Percentiles rank a stretch among this genome's conserved stretches.
These are phyloP conservation scores for Mungos mungo DNA, from an alignment of 2,113 vertebrate genomes.

Conservation along the genomic window DNA sequence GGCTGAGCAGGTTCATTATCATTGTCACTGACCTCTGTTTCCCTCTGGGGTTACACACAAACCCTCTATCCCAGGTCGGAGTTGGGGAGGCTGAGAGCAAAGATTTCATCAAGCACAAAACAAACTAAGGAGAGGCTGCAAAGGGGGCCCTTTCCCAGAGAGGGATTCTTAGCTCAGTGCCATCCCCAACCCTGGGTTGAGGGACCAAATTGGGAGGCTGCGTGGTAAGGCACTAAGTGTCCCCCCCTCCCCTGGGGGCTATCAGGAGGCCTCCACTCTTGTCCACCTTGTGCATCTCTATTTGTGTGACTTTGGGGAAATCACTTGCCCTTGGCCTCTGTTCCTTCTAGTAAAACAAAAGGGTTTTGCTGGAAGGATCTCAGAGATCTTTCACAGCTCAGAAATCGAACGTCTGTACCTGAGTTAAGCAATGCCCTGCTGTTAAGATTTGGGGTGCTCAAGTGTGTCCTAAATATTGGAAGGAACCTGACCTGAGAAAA, in stretches of 20 bases:
- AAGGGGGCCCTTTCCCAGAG: background rate
- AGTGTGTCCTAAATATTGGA: background rate
- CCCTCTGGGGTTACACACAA: background rate
- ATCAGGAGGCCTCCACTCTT: background rate
- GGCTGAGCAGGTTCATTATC: background rate
- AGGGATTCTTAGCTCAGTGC: background rate
- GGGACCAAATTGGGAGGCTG: background rate
- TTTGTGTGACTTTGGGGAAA: background rate
- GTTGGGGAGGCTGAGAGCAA: background rate
- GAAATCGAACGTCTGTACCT: background rate
- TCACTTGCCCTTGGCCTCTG: background rate
- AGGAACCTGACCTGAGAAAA: background rate
- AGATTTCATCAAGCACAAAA: background rate
- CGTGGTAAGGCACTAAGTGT: rapidly evolving
- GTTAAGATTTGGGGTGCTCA: background rate
- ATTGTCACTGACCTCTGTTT: background rate
- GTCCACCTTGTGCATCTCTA: background rate
- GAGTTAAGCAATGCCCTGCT: background rate
- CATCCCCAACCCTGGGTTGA: background rate
- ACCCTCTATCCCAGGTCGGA: background rate
- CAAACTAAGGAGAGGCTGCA: background rate
- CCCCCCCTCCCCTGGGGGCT: too few species aligned
- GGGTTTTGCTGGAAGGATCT: background rate
- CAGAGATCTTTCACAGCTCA: background rate
- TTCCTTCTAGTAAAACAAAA: conserved; percentile 27